Evolutionary conservation across 1,140 invertebrate species (phyloP).

Genomic region (Panulirus ornatus): DNA sequence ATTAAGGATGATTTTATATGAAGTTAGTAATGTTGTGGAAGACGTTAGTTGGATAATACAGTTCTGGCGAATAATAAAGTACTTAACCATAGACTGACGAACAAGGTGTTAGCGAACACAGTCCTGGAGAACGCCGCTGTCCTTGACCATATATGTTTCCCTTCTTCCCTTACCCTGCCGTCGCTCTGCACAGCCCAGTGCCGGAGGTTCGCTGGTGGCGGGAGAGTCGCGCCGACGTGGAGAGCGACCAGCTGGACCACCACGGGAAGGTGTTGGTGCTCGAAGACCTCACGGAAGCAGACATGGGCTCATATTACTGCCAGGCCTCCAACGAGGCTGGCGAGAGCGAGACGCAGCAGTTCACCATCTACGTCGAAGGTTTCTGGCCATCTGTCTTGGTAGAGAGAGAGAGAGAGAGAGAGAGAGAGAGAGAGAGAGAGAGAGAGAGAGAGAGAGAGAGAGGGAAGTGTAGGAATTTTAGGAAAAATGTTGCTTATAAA

Average conservation of each 20-base stretch:
- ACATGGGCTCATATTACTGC: conserved; percentile 92
- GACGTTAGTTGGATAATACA: no score
- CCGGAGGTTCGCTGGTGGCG: conserved; percentile 86
- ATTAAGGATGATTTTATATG: no score
- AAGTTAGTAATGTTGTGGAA: no score
- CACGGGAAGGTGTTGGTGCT: conserved; percentile 95
- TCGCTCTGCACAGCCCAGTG: conserved; percentile 77
- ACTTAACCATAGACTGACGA: no score
- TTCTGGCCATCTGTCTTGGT: no score
- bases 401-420: background rate
- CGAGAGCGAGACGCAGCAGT: conserved; percentile 88
- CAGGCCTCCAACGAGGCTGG: conserved; percentile 94
- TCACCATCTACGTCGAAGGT: conserved; percentile 84
- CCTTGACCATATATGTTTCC: background rate
- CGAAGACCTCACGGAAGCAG: conserved; percentile 88
- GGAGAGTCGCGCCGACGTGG: conserved; percentile 82
- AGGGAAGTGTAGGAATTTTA: background rate
- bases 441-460: background rate
- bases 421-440: background rate
- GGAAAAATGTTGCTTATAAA: no score
- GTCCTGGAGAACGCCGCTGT: background rate
- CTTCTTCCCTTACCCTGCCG: background rate
- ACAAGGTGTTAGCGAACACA: no score
- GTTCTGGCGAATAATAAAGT: no score
- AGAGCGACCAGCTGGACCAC: conserved; percentile 86